These are phyloP conservation scores for Hecatera dysodea DNA, from an alignment of 2,888 invertebrate species.

Conservation along the genomic window DNA sequence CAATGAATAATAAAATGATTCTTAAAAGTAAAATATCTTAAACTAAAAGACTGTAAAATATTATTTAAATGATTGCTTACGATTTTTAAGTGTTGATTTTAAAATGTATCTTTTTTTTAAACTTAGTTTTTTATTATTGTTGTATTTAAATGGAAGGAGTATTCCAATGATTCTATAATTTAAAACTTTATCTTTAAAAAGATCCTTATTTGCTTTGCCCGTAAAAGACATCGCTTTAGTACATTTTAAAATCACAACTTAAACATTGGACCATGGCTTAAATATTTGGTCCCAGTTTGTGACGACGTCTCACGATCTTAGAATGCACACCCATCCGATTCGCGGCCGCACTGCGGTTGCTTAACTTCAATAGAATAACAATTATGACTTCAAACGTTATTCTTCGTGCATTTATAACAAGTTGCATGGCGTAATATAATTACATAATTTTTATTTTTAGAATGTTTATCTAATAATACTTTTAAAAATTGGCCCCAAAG, in stretches of 20 bases:
- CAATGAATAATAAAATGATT: slow-evolving; percentile 44
- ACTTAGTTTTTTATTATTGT: slow-evolving; percentile 32
- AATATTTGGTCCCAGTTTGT: slow-evolving; percentile 66
- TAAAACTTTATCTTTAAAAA: slow-evolving; percentile 2
- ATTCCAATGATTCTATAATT: background rate
- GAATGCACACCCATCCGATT: slow-evolving; percentile 44
- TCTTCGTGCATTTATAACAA: slow-evolving; percentile 45
- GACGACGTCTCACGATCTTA: slow-evolving; percentile 58
- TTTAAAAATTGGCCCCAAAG: slow-evolving; percentile 34
- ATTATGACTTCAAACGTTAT: slow-evolving; percentile 34
- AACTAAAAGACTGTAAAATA: slow-evolving; percentile 50
- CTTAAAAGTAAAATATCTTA: slow-evolving; percentile 47
- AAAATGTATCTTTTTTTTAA: slow-evolving; percentile 16
- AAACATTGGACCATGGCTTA: slow-evolving; percentile 36
- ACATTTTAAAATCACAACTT: slow-evolving; percentile 56
- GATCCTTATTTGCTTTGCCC: slow-evolving; percentile 24
- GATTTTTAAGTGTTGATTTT: slow-evolving; percentile 32
- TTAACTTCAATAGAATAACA: slow-evolving; percentile 43
- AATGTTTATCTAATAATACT: slow-evolving; percentile 34
- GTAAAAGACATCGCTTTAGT: slow-evolving; percentile 40
- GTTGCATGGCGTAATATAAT: slow-evolving; percentile 18
- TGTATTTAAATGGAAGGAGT: background rate
- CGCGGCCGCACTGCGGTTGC: slow-evolving; percentile 34
- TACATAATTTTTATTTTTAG: background rate
- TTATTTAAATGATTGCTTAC: slow-evolving; percentile 47